phyloP scores from a whole-genome alignment of 1,140 invertebrate genomes.

The Nylanderia fulva region DNA sequence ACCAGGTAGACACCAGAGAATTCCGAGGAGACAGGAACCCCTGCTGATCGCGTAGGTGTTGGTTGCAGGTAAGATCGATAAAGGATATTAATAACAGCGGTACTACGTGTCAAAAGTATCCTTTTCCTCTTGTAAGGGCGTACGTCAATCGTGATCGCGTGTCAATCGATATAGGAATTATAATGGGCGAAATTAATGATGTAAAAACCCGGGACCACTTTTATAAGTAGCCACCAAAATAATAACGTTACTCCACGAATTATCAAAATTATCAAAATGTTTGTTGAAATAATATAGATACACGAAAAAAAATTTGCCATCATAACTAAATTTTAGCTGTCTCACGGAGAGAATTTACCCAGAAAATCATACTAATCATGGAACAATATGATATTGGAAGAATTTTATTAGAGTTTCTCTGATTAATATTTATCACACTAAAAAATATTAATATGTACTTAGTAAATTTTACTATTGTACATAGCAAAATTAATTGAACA shows the following conservation, averaged over 20 bases:
- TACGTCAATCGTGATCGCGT: slow-evolving; percentile 72
- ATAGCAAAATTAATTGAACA: no score
- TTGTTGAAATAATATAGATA: not conserved
- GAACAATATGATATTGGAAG: no score
- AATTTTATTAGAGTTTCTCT: no score
- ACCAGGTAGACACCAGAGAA: slow-evolving; percentile 68
- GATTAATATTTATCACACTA: no score
- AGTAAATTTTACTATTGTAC: no score
- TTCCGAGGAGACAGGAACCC: slow-evolving; percentile 72
- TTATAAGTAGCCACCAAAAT: slow-evolving; percentile 31
- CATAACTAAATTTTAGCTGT: no score
- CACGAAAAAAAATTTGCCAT: no score
- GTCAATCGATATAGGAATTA: slow-evolving; percentile 59
- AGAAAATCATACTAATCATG: no score
- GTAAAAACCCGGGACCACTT: slow-evolving; percentile 16
- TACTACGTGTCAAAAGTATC: slow-evolving; percentile 69
- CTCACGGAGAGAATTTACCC: no score
- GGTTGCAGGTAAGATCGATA: slow-evolving; percentile 64
- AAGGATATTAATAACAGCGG: slow-evolving; percentile 78
- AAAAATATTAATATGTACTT: no score
- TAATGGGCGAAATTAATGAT: slow-evolving; percentile 49
- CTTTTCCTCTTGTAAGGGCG: slow-evolving; percentile 28
- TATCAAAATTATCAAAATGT: slow-evolving; percentile 5
- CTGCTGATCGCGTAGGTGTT: slow-evolving; percentile 80
- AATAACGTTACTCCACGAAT: not conserved